Percentiles rank a stretch among this genome's conserved stretches.
These are phyloP conservation scores for Willowsia nigromaculata DNA, from an alignment of 2,888 invertebrate genomes.

Conservation along the genomic window DNA sequence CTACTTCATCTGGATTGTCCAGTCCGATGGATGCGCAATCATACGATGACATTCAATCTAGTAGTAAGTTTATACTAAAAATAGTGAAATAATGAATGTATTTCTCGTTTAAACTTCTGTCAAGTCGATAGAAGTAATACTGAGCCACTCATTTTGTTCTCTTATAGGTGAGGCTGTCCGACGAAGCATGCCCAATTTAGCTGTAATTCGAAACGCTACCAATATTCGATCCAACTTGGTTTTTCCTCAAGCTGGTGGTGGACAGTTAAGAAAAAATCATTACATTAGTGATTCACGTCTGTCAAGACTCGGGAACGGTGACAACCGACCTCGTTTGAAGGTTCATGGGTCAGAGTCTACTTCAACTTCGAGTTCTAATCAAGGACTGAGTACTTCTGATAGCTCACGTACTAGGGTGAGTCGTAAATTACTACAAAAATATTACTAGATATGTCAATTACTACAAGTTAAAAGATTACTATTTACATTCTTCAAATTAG, in stretches of 20 bases:
- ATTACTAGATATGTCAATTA: not conserved
- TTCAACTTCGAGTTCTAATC: constrained; percentile 14
- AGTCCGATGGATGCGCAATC: constrained; percentile 71
- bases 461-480: not conserved
- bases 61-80: constrained; percentile 21
- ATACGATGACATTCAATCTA: constrained; percentile 67
- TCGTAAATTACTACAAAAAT: not conserved
- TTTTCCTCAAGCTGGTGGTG: constrained; percentile 44
- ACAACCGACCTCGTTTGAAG: constrained; percentile 27
- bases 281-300: constrained; percentile 69
- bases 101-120: no score
- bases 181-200: constrained; percentile 70
- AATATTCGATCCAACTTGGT: constrained; percentile 19
- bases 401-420: not conserved
- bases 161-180: constrained; percentile 67
- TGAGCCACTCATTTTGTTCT: no score
- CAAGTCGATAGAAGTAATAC: no score
- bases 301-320: constrained; percentile 24
- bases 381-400: not conserved
- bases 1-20: constrained; percentile 66
- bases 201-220: constrained; percentile 28
- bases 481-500: not conserved
- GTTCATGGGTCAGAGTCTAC: constrained; percentile 9
- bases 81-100: not conserved
- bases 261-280: constrained; percentile 58